Percentiles rank a stretch among this genome's conserved stretches.
These are phyloP conservation scores for Suillia variegata DNA, from an alignment of 2,888 invertebrate genomes.

Conservation along the genomic window DNA sequence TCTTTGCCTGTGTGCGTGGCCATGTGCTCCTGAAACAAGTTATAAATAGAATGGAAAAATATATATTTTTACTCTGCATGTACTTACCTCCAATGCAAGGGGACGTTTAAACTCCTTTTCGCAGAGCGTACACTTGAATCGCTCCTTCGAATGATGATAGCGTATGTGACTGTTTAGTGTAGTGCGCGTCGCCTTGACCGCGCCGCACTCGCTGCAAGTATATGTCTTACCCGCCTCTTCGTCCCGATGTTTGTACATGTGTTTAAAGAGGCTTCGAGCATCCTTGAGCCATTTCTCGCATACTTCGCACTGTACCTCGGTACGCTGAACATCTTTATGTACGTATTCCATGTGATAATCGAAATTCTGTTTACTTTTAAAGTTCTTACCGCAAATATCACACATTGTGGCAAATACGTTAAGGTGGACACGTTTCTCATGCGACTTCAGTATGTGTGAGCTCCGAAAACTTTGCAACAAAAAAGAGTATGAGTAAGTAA, in stretches of 20 bases:
- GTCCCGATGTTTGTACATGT: slow-evolving; percentile 41
- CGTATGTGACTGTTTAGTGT: slow-evolving; percentile 43
- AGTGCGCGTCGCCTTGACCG: slow-evolving; percentile 40
- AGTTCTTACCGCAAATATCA: slow-evolving; percentile 42
- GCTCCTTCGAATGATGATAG: slow-evolving; percentile 44
- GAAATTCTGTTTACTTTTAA: slow-evolving; percentile 44
- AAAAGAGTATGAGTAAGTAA: too few species aligned
- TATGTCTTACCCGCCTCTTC: too few species aligned
- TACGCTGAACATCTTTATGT: too few species aligned
- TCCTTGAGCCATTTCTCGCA: slow-evolving; percentile 44
- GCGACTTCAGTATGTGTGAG: too few species aligned
- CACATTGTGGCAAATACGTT: too few species aligned
- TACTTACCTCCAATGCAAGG: slow-evolving; percentile 36
- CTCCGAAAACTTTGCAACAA: too few species aligned
- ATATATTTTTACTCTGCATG: too few species aligned
- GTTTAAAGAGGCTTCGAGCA: slow-evolving; percentile 42
- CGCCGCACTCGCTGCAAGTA: slow-evolving; percentile 38
- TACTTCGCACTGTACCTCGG: slow-evolving; percentile 38
- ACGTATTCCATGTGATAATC: slow-evolving; percentile 38
- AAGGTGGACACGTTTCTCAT: too few species aligned
- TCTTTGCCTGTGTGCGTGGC: slow-evolving; percentile 58
- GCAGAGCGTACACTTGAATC: slow-evolving; percentile 37
- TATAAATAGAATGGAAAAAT: too few species aligned
- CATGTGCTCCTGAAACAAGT: slow-evolving; percentile 51
- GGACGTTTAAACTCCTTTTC: slow-evolving; percentile 42